Conservation (phyloP, 2,888 invertebrate species). For the Petrophora chlorosata region DNA sequence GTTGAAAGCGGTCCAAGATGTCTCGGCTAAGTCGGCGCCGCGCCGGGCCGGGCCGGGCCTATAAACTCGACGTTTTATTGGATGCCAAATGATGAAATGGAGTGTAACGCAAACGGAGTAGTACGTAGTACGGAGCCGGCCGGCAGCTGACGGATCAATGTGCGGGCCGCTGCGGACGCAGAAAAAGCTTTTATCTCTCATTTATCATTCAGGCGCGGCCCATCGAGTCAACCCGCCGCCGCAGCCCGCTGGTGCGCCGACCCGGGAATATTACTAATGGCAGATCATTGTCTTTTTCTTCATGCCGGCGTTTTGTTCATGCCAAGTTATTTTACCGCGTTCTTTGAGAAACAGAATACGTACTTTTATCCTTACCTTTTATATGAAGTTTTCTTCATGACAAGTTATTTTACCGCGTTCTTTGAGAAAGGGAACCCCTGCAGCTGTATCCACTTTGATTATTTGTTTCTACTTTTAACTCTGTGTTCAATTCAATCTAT, state of each 20-base stretch:
- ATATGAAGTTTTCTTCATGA: not conserved
- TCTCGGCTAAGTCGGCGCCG: conserved; percentile 15
- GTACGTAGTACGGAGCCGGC: not conserved
- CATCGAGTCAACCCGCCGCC: conserved; percentile 10
- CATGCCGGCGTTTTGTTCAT: not conserved
- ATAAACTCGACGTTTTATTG: conserved; percentile 30
- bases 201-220: conserved; percentile 48
- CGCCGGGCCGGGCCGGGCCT: conserved; percentile 15
- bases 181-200: conserved; percentile 50
- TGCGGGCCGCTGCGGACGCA: conserved; percentile 21
- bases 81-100: conserved; percentile 32
- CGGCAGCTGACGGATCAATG: conserved; percentile 33
- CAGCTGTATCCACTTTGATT: too few species aligned
- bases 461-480: too few species aligned
- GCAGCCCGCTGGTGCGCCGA: not conserved
- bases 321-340: conserved; percentile 6
- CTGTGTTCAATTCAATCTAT: too few species aligned
- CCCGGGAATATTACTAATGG: conserved; percentile 11
- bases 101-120: conserved; percentile 26
- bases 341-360: conserved; percentile 4
- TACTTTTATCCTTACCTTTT: not conserved
- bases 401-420: too few species aligned
- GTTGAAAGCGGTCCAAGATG: conserved; percentile 24
- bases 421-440: too few species aligned
- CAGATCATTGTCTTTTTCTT: conserved; percentile 21